Evolutionary conservation across 2,888 invertebrate genomes (phyloP), one percentile per base, ranked within the genome.

Genomic region (Meloe dianella): DNA sequence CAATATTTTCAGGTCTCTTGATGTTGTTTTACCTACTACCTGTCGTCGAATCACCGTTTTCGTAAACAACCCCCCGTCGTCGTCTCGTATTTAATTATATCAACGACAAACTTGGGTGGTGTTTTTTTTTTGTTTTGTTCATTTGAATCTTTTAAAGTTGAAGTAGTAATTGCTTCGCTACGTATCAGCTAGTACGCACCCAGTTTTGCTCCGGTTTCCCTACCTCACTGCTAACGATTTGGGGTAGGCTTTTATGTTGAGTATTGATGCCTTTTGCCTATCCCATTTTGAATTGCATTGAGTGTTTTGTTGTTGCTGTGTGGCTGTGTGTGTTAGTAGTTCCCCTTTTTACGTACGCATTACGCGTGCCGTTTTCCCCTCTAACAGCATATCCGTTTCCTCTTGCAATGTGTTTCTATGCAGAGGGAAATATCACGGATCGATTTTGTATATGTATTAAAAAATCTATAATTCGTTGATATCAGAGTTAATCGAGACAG

Each of bases 191-290:
- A 41, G 17, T 41, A 41, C 41, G 41, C 41, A 41, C 17, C 41
- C 41, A 41, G 41, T 41, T 17, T 41, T 12, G 41, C n/a, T 41
- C 8, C 41, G 35, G 41, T 41, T 41, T 17, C 20, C 14, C 12
- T 17, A 7, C n/a, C n/a, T 58, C 17, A 58, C 9, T n/a, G 30
- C 57, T 27, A 57, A 20, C 57, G 35, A 51, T 57, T 58, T 60
- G 65, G 61, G 61, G 54, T 30, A 60, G 57, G 57, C 65, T 32
- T 56, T 63, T 58, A 57, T 63, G 58, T 58, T 58, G 61, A 10
- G 20, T 47, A 10, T 47, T 24, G 51, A 22, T 73, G 70, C 70
- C 66, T 69, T 69, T 67, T 69, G 70, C 69, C 69, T 69, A 69
- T 64, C 69, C 61, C 69, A 66, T 66, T 66, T 62, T 64, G 60